Evolutionary conservation across 2,797 vertebrate genomes (phyloP), one percentile per base, ranked within the genome.

Genomic region (Galaxias olidus): DNA sequence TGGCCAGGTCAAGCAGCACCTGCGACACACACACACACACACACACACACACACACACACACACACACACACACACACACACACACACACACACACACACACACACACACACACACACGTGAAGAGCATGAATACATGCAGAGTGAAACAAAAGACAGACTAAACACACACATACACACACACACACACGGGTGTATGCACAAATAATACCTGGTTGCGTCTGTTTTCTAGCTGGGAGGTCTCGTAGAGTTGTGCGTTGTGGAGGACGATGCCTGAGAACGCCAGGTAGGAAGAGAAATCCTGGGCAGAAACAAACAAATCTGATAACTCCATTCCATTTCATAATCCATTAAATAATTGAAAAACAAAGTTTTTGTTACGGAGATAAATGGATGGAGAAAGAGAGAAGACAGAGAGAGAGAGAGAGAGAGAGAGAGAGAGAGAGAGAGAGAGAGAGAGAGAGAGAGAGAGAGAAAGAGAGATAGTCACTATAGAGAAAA

Each of bases 221-320:
- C 91, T 93, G 90, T 97, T 99, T 75, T 99, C 97, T 13, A 99
- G 91, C 86, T 96, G 91, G 0, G 96, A 99, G 0, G 94, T 98
- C 85, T 99, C 96, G 9, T 99, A 98, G 57, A 98, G 79, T 50
- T 98, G 95, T 18, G 97, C 97, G 0, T 99, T 98, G 87, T 98
- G 96, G 59, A 98, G 93, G 70, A 98, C 97, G 30, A 98, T 98
- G 15, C 97, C 97, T 41, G 96, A 98, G 62, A 99, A 99, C 0
- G 96, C 93, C 93, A 99, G 72, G 66, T 99, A 98, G 0, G 94
- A 90, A 0, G 96, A 94, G 85, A 99, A 99, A 75, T 98, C 96
- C 97, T 98, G 78, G 65, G 56, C 61, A 65, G 55, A 14, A 42
- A 17, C 52, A 41, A 14, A 49, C 9, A 30, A 46, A 8, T 6